Percentiles rank a stretch among this genome's conserved stretches.
These are phyloP conservation scores for Delia radicum DNA, from an alignment of 1,140 invertebrate species.

Conservation along the genomic window DNA sequence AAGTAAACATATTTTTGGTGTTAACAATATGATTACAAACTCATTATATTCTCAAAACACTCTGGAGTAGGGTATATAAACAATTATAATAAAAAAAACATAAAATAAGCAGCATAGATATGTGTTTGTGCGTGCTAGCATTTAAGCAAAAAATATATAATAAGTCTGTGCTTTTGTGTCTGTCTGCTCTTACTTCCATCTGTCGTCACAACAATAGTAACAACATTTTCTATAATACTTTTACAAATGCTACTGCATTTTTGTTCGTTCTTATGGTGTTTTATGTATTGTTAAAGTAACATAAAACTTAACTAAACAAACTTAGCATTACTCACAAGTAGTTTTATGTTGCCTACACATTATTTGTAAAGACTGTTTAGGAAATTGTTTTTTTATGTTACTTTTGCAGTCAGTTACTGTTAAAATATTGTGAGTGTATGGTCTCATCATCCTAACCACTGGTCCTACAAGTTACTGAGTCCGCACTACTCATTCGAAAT, in stretches of 20 bases:
- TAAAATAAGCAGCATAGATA: not conserved
- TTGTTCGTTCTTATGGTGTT: not conserved
- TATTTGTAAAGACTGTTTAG: too few relatives aligned
- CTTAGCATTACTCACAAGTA: not conserved
- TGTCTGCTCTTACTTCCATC: conserved; percentile 8
- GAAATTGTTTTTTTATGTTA: too few relatives aligned
- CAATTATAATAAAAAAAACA: not conserved
- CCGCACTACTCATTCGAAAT: too few relatives aligned
- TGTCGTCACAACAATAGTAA: conserved; percentile 14
- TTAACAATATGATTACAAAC: not conserved
- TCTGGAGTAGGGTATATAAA: not conserved
- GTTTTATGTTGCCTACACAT: not conserved
- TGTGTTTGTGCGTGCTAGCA: conserved; percentile 16
- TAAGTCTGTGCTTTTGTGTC: not conserved
- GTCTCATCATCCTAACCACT: too few relatives aligned
- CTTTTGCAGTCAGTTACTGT: too few relatives aligned
- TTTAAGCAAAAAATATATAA: conserved; percentile 14
- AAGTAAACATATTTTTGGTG: too few relatives aligned
- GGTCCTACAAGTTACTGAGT: too few relatives aligned
- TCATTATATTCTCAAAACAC: not conserved
- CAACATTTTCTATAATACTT: conserved; percentile 14
- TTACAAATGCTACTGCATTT: conserved; percentile 19
- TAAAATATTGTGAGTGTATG: too few relatives aligned
- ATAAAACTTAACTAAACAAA: conserved; percentile 11
- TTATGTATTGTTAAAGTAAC: not conserved